These are phyloP conservation scores for Malacoraja senta DNA, from an alignment of 2,797 vertebrate genomes.

Conservation along the genomic window DNA sequence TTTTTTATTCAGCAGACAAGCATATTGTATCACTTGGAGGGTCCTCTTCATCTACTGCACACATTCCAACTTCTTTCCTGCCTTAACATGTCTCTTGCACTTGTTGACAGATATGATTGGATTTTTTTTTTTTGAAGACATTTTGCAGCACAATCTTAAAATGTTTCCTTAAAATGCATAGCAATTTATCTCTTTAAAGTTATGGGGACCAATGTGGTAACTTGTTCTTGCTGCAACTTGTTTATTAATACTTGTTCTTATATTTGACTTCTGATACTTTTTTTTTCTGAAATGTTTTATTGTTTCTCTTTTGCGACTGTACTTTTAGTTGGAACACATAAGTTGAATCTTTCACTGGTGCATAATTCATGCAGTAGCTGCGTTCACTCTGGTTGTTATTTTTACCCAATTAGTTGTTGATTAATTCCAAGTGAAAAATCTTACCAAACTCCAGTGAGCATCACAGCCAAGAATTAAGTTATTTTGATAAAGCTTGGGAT, in stretches of 20 bases:
- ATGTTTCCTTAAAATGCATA: slow-evolving; percentile 51
- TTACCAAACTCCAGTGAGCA: neutral
- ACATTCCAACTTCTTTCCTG: slow-evolving; percentile 60
- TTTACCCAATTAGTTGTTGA: neutral
- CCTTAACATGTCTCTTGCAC: slow-evolving; percentile 45
- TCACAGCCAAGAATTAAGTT: neutral
- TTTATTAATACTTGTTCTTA: slow-evolving; percentile 17
- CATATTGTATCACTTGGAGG: slow-evolving; percentile 56
- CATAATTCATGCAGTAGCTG: neutral
- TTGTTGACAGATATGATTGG: slow-evolving; percentile 61
- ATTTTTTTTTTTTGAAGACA: slow-evolving; percentile 49
- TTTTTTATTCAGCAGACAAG: slow-evolving; percentile 57
- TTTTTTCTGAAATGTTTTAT: neutral
- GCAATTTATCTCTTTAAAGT: slow-evolving; percentile 59
- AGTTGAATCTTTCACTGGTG: neutral
- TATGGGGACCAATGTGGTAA: slow-evolving; percentile 53
- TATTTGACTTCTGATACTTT: neutral
- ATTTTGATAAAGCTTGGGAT: neutral
- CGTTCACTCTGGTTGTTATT: neutral
- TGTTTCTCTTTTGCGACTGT: neutral
- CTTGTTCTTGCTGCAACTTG: slow-evolving; percentile 54
- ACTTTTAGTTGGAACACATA: neutral
- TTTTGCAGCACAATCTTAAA: slow-evolving; percentile 55
- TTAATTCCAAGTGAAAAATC: neutral
- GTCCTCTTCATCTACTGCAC: slow-evolving; percentile 62